phyloP scores from a whole-genome alignment of 1,140 invertebrate species.

The Portunus trituberculatus region DNA sequence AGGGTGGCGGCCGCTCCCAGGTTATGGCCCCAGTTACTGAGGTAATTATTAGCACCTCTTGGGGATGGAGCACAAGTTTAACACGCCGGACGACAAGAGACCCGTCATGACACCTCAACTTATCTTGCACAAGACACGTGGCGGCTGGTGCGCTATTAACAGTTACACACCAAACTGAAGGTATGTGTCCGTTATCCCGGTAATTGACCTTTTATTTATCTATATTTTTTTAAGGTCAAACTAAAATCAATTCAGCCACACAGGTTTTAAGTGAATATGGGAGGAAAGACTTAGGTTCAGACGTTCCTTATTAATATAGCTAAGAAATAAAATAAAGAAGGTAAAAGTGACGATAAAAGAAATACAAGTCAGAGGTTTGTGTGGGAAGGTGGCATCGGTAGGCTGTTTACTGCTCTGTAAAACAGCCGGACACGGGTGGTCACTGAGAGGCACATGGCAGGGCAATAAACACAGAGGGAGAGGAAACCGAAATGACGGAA shows the following conservation, averaged over 20 bases:
- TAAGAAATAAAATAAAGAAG: background rate
- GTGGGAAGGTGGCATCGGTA: background rate
- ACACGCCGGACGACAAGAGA: background rate
- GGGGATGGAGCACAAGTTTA: background rate
- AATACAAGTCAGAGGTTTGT: background rate
- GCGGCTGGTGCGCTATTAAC: too few species aligned
- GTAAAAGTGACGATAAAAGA: background rate
- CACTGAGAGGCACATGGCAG: background rate
- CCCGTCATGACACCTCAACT: too few species aligned
- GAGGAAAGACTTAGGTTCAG: too few species aligned
- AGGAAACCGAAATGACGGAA: background rate
- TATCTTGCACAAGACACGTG: too few species aligned
- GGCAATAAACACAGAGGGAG: background rate
- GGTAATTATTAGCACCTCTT: slow-evolving; percentile 36
- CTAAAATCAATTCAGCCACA: too few species aligned
- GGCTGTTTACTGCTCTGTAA: slow-evolving; percentile 1
- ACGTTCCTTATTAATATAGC: too few species aligned
- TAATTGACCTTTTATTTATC: too few species aligned
- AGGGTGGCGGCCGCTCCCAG: background rate
- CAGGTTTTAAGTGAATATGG: too few species aligned
- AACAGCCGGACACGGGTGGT: background rate
- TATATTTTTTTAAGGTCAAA: too few species aligned
- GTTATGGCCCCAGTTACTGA: slow-evolving; percentile 29
- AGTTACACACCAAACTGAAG: too few species aligned
- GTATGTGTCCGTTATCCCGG: too few species aligned